Percentiles rank a stretch among this genome's conserved stretches.
These are phyloP conservation scores for Terrapene triunguis DNA, from an alignment of 2,113 vertebrate species.

Conservation along the genomic window DNA sequence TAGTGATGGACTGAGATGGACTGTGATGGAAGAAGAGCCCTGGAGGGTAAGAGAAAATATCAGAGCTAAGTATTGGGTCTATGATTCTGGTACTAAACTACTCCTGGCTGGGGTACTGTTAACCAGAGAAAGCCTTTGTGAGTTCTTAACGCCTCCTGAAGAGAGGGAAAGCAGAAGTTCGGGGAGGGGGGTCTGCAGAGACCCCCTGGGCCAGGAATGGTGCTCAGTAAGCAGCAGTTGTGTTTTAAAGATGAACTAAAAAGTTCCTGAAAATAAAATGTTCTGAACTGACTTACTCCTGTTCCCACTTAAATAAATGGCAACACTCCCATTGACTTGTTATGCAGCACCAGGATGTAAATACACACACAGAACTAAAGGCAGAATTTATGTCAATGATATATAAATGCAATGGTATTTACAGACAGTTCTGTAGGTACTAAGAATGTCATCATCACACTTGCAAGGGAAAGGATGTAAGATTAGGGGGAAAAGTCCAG, in stretches of 20 bases:
- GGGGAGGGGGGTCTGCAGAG: too few species aligned
- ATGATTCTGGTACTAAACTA: not conserved
- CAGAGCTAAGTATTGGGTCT: not conserved
- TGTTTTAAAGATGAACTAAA: not conserved
- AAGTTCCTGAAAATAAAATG: not conserved
- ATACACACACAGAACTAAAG: too few species aligned
- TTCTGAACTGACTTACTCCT: not conserved
- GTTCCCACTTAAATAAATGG: not conserved
- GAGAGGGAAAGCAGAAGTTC: not conserved
- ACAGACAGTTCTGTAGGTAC: too few species aligned
- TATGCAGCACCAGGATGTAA: not conserved
- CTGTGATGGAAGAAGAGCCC: too few species aligned
- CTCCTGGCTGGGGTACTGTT: not conserved
- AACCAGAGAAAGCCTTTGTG: not conserved
- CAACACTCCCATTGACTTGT: not conserved
- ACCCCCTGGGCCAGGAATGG: too few species aligned
- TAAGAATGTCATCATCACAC: not conserved
- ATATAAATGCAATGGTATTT: too few species aligned
- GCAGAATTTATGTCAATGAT: too few species aligned
- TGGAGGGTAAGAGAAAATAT: not conserved
- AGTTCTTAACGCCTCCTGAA: not conserved
- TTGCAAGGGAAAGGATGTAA: not conserved
- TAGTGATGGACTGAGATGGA: not conserved
- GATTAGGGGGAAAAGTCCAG: not conserved
- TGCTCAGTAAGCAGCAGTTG: not conserved